Percentiles rank a stretch among this genome's conserved stretches.
phyloP scores from a whole-genome alignment of 2,888 invertebrate genomes.

The Gastrophysa polygoni region DNA sequence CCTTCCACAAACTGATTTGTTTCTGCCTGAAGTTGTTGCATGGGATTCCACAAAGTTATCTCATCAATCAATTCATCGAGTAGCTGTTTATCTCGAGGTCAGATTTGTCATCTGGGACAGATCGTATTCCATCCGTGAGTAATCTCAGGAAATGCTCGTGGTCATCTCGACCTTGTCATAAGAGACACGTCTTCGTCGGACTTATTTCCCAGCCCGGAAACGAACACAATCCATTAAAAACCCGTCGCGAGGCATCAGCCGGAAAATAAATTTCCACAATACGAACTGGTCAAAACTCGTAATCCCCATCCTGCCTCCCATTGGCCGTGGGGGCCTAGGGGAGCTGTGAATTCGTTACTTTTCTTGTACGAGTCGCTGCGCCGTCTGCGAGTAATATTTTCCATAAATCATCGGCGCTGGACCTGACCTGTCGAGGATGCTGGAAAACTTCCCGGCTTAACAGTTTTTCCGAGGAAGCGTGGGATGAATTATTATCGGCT shows the following conservation, averaged over 20 bases:
- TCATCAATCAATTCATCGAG: no score
- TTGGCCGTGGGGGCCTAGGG: conserved; percentile 46
- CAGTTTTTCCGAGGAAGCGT: conserved; percentile 45
- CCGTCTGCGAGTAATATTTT: conserved; percentile 55
- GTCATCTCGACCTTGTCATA: no score
- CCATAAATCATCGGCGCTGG: conserved; percentile 59
- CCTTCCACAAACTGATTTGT: no score
- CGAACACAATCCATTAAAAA: conserved; percentile 9
- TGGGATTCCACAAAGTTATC: no score
- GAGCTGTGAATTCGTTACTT: conserved; percentile 56
- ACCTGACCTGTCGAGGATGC: conserved; percentile 53
- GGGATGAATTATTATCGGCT: conserved; percentile 54
- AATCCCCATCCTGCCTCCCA: conserved; percentile 51
- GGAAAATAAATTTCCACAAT: conserved; percentile 51
- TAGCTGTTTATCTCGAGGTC: no score
- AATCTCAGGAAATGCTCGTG: no score
- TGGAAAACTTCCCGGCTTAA: conserved; percentile 51
- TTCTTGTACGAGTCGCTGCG: conserved; percentile 42
- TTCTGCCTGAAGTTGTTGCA: no score
- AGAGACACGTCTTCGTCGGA: background rate
- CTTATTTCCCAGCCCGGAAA: background rate
- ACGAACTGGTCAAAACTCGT: conserved; percentile 51
- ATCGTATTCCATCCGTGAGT: no score
- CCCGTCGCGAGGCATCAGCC: background rate
- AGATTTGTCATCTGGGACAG: no score